A percentile compares a stretch with the other conserved stretches of the same genome.
phyloP scores from a whole-genome alignment of 1,140 invertebrate genomes.

The Nebria ingens region DNA sequence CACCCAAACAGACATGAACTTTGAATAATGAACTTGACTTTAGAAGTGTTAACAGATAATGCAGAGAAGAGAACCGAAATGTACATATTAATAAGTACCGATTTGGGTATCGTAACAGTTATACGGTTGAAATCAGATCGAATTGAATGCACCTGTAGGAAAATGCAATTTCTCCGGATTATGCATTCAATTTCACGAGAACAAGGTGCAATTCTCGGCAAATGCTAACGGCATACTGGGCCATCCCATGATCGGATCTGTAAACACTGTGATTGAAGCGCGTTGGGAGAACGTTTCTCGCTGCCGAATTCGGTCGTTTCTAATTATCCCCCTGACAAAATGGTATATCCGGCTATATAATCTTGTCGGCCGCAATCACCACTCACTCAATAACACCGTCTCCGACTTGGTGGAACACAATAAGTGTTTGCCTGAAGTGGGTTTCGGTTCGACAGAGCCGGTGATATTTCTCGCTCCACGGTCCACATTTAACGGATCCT shows the following conservation, averaged over 20 bases:
- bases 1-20: too few species aligned
- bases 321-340: not conserved
- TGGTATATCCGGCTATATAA: not conserved
- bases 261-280: not conserved
- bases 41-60: too few species aligned
- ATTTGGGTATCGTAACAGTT: not conserved
- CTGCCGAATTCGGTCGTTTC: not conserved
- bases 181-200: constrained; percentile 3
- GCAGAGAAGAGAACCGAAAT: too few species aligned
- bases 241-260: not conserved
- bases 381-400: too few species aligned
- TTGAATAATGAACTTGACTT: too few species aligned
- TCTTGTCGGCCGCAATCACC: not conserved
- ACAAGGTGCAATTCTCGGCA: not conserved
- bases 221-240: not conserved
- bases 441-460: too few species aligned
- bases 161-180: constrained; percentile 8
- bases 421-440: too few species aligned
- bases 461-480: not conserved
- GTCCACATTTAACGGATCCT: not conserved
- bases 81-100: not conserved
- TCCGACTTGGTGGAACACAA: too few species aligned
- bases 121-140: not conserved
- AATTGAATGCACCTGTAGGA: not conserved
- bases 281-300: too few species aligned